Percentiles rank a stretch among this genome's conserved stretches.
These are phyloP conservation scores for Collichthys lucidus DNA, from an alignment of 2,113 vertebrate genomes.

Conservation along the genomic window DNA sequence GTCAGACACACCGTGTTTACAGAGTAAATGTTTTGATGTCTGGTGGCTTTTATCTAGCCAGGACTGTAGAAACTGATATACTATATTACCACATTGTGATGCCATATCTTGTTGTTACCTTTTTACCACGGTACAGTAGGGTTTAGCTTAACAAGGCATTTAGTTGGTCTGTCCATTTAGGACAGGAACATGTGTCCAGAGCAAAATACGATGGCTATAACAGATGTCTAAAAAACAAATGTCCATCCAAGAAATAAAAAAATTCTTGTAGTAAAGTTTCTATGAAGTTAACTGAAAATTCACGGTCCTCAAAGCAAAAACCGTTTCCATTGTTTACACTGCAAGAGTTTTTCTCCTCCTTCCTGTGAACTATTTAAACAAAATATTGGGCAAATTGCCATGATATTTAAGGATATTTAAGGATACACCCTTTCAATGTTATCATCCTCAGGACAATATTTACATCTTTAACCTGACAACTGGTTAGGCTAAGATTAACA, in stretches of 20 bases:
- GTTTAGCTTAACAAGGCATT: background rate
- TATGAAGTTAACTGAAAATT: background rate
- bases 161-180: background rate
- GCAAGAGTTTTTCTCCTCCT: background rate
- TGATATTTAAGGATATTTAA: background rate
- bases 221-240: no score
- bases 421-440: background rate
- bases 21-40: slow-evolving; percentile 31
- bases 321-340: background rate
- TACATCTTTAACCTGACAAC: background rate
- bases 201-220: background rate
- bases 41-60: slow-evolving; percentile 14
- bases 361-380: background rate
- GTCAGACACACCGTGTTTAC: slow-evolving; percentile 32
- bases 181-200: background rate
- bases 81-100: background rate
- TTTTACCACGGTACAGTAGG: background rate
- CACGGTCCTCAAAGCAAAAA: background rate
- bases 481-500: background rate
- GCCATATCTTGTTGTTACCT: background rate
- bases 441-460: background rate
- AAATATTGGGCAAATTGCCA: background rate
- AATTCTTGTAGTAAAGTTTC: background rate
- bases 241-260: background rate
- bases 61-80: slow-evolving; percentile 4